Base-by-base conservation (phyloP, 2,888 invertebrate genomes). In the Agonopterix heracliana region DNA sequence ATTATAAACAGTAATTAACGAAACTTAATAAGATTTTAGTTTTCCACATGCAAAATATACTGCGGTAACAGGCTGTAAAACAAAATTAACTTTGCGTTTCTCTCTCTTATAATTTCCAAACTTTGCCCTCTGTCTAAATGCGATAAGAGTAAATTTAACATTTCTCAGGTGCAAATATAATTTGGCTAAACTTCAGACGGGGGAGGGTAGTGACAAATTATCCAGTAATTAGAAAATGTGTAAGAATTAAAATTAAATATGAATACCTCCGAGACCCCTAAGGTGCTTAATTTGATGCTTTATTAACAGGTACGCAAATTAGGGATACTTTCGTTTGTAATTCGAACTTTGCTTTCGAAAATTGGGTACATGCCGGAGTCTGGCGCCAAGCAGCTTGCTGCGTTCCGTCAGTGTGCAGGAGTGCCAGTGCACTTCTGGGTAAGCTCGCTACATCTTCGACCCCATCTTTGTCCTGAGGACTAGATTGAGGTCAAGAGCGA, bases 211-310 rank as follows among this genome's bases (percentile, higher is more conserved):
- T 59, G 63, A 63, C 63, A 64, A 66, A 64, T 64, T 55, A 59
- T 57, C 51, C 52, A 55, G 57, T 64, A 69, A 66, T 69, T 69
- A 66, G 49, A 63, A 63, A 63, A 68, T 60, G 60, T 64, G 59
- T 61, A 57, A 54, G 59, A 56, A 61, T 68, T 61, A 61, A 63
- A 64, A 60, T 65, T 57, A 63, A 68, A 61, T 52, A 56, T 54
- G 54, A 48, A 59, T 47, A 26, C 49, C 49, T 52, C 49, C 36
- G 53, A 45, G 52, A 55, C 57, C 48, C 52, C 54, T 59, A 56
- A 49, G 55, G 52, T 51, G 51, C 55, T 57, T 59, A 58, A 55
- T 50, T 51, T 10, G 14, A 42, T 34, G 41, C 40, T 10, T n/a
- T 40, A 40, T 11, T 40, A 40, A 40, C 40, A 9, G n/a, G 40